A percentile compares a stretch with the other conserved stretches of the same genome.
These are phyloP conservation scores for Hypomesus transpacificus DNA, from an alignment of 2,113 vertebrate genomes.

Conservation along the genomic window DNA sequence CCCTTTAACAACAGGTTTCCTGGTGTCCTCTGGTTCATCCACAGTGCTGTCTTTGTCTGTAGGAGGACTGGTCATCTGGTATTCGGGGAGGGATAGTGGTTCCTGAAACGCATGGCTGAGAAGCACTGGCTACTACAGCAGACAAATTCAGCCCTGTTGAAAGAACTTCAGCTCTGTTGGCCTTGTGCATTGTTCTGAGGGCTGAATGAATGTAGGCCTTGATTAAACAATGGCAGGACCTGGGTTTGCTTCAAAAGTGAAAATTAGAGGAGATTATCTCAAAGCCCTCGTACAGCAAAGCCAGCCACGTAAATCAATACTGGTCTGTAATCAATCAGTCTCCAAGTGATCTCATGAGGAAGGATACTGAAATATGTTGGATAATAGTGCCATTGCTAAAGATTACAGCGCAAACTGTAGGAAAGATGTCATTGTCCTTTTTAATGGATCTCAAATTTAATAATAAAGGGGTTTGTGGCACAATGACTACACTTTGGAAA, in stretches of 20 bases:
- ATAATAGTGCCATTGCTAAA: too few relatives aligned
- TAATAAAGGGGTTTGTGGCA: slow-evolving; percentile 4
- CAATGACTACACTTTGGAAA: neutral
- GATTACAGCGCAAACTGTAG: too few relatives aligned
- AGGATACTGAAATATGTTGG: too few relatives aligned
- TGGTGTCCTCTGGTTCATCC: neutral
- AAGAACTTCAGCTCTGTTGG: slow-evolving; percentile 13
- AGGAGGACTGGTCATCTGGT: neutral
- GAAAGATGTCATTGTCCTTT: too few relatives aligned
- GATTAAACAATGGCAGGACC: slow-evolving; percentile 21
- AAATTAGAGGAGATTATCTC: neutral
- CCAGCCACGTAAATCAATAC: too few relatives aligned
- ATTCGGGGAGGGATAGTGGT: neutral
- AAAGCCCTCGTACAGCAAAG: too few relatives aligned
- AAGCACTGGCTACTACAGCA: slow-evolving; percentile 24
- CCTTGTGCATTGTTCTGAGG: neutral
- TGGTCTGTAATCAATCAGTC: too few relatives aligned
- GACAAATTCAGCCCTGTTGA: slow-evolving; percentile 10
- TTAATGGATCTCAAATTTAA: too few relatives aligned
- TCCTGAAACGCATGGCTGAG: neutral
- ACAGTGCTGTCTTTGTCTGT: neutral
- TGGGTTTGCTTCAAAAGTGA: neutral
- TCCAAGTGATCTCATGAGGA: too few relatives aligned
- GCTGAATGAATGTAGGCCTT: slow-evolving; percentile 26
- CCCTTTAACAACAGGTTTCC: neutral